phyloP scores from a whole-genome alignment of 2,888 invertebrate genomes.

The Chymomyza procnemis region DNA sequence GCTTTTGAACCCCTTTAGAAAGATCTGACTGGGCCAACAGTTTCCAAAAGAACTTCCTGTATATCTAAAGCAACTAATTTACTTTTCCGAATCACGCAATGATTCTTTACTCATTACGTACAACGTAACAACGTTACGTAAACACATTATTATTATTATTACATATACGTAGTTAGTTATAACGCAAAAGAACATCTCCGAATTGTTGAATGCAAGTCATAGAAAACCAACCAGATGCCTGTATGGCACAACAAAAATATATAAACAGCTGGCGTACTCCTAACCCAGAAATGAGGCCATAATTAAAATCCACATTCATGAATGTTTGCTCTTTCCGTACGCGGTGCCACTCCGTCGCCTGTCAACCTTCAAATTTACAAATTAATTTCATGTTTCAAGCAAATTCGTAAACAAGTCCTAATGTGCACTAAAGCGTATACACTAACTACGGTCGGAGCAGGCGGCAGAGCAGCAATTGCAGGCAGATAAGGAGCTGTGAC shows the following conservation, averaged over 20 bases:
- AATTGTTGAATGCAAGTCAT: not conserved
- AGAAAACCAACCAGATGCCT: not conserved
- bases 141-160: too few relatives aligned
- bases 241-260: not conserved
- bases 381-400: slow-evolving; percentile 73
- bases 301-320: not conserved
- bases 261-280: not conserved
- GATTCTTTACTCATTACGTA: too few relatives aligned
- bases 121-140: too few relatives aligned
- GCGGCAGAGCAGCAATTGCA: slow-evolving; percentile 18
- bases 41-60: too few relatives aligned
- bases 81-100: too few relatives aligned
- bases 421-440: slow-evolving; percentile 71
- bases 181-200: not conserved
- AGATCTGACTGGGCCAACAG: too few relatives aligned
- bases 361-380: slow-evolving; percentile 69
- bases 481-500: slow-evolving; percentile 23
- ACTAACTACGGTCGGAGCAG: not conserved
- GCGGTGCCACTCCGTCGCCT: slow-evolving; percentile 21
- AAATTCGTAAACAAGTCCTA: slow-evolving; percentile 73
- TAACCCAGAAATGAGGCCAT: not conserved
- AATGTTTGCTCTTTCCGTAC: not conserved
- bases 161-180: not conserved
- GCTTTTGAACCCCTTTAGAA: too few relatives aligned
- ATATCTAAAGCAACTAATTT: too few relatives aligned